These are phyloP conservation scores for Callyntrura guangdongensis DNA, from an alignment of 2,888 invertebrate species.

Conservation along the genomic window DNA sequence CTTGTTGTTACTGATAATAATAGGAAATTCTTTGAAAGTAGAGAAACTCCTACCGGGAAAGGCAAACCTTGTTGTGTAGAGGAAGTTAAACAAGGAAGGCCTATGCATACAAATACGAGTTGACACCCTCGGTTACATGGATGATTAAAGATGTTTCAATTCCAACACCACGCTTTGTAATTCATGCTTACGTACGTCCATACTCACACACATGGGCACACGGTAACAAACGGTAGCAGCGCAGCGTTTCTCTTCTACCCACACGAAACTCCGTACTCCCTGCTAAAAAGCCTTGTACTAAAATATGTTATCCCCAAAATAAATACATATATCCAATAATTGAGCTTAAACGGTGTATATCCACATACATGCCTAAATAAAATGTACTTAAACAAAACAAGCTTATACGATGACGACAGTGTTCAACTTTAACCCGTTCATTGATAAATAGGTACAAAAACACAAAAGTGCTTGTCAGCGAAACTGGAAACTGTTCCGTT, in stretches of 20 bases:
- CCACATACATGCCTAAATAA: no score
- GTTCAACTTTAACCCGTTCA: conserved; percentile 52
- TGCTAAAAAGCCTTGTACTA: conserved; percentile 16
- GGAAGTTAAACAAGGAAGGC: conserved; percentile 58
- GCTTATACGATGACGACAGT: conserved; percentile 4
- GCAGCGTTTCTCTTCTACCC: conserved; percentile 20
- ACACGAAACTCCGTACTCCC: conserved; percentile 11
- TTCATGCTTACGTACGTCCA: neutral
- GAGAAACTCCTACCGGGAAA: neutral
- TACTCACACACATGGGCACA: neutral
- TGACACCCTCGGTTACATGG: conserved; percentile 74
- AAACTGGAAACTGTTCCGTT: conserved; percentile 57
- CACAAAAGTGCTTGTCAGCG: conserved; percentile 65
- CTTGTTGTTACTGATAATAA: neutral
- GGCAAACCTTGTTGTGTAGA: neutral
- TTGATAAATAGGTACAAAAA: conserved; percentile 63
- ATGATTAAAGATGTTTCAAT: conserved; percentile 71
- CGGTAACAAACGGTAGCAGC: conserved; percentile 43
- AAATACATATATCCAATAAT: no score
- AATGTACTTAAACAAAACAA: neutral
- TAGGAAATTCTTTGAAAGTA: neutral
- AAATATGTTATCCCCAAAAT: neutral
- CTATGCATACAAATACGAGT: conserved; percentile 73
- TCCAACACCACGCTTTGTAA: conserved; percentile 34
- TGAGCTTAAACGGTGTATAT: no score